These are phyloP conservation scores for Ypsolopha sequella DNA, from an alignment of 2,888 invertebrate species.

Conservation along the genomic window DNA sequence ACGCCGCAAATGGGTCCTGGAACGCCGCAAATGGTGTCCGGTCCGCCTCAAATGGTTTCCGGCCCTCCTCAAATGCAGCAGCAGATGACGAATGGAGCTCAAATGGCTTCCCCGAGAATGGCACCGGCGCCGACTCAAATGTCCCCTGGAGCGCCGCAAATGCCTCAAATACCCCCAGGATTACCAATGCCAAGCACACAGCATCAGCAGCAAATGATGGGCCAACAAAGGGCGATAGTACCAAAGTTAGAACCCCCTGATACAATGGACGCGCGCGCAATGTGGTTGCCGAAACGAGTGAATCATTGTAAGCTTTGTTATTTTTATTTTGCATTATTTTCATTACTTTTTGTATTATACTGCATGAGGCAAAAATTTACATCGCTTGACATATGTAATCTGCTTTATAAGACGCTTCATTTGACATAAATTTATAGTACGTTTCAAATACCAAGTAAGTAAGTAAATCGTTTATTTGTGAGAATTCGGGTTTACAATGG, in stretches of 20 bases:
- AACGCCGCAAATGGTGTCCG: conserved; percentile 31
- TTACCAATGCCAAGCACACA: conserved; percentile 51
- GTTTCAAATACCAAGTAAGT: no score
- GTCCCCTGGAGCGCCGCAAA: conserved; percentile 57
- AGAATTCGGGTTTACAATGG: no score
- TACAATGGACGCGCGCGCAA: conserved; percentile 69
- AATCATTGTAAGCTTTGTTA: conserved; percentile 74
- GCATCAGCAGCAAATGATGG: conserved; percentile 33
- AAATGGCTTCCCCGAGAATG: conserved; percentile 56
- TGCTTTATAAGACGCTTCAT: no score
- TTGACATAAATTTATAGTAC: no score
- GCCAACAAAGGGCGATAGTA: conserved; percentile 55
- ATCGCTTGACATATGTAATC: no score
- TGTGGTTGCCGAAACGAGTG: conserved; percentile 76
- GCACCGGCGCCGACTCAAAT: conserved; percentile 55
- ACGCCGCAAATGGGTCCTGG: conserved; percentile 38
- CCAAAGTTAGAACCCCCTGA: conserved; percentile 73
- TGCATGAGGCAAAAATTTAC: no score
- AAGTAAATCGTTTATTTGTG: no score
- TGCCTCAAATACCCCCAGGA: conserved; percentile 51
- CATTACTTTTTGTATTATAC: no score
- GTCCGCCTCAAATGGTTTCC: conserved; percentile 11
- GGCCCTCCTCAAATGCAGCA: conserved; percentile 6
- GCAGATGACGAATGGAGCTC: conserved; percentile 33
- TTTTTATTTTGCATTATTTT: conserved; percentile 11